phyloP scores from a whole-genome alignment of 2,797 vertebrate genomes.

The Emys orbicularis region DNA sequence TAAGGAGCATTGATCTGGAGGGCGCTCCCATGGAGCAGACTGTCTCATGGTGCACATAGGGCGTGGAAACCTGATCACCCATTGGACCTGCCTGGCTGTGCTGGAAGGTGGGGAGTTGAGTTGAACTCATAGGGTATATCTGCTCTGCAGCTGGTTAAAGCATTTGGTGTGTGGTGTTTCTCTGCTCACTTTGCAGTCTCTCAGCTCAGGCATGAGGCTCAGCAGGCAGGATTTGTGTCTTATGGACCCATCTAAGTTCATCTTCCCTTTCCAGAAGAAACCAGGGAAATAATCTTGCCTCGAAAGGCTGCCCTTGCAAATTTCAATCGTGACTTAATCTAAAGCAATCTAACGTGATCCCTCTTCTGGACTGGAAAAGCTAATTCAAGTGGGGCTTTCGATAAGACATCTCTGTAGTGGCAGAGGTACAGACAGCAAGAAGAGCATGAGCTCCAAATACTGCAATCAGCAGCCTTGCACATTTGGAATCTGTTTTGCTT shows the following conservation, averaged over 20 bases:
- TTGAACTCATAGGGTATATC: background rate
- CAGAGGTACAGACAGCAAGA: background rate
- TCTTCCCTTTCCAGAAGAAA: background rate
- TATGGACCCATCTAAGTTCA: background rate
- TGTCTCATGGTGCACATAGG: background rate
- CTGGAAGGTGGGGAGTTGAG: background rate
- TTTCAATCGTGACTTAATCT: background rate
- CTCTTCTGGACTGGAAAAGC: background rate
- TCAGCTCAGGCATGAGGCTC: background rate
- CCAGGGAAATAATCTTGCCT: background rate
- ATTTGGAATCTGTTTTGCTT: background rate
- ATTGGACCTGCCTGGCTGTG: background rate
- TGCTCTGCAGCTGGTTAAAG: background rate
- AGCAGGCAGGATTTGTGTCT: background rate
- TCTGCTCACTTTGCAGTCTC: background rate
- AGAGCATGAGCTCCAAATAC: background rate
- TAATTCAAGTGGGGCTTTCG: background rate
- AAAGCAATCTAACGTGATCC: background rate
- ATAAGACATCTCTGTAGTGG: background rate
- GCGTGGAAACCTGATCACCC: background rate
- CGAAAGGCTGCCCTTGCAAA: background rate
- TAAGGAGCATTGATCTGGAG: background rate
- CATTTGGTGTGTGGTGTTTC: background rate
- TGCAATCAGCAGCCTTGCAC: background rate
- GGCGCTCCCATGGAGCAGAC: background rate